Evolutionary conservation across 1,140 invertebrate species (phyloP), one percentile per base, ranked within the genome.

Genomic region (Colletes latitarsis): DNA sequence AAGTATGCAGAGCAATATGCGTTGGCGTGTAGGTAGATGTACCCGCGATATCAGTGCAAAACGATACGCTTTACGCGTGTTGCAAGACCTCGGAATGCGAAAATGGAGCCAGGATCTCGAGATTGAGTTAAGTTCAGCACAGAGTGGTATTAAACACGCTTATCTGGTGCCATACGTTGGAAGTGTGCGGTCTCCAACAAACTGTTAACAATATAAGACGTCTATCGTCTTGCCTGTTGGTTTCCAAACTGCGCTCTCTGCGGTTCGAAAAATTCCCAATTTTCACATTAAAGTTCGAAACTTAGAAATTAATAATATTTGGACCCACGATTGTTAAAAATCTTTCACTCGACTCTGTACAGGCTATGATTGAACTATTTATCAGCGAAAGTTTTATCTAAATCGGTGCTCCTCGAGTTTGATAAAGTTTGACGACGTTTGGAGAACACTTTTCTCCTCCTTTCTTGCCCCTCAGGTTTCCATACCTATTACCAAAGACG

Each of bases 121-220:
- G 68, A 80, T 82, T 68, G 70, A 80, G 70, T 82, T 73, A 80
- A 69, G 68, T 82, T 78, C 52, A 72, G 39, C 39, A 60, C 52
- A 53, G 60, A 55, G 4, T 4, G 39, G 55, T n/a, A 70, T 81
- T 71, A 67, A 72, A 21, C 43, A 39, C 63, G 71, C 63, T 53
- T 64, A 39, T 72, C 14, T n/a, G 49, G 63, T 0, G 46, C 41
- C 30, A 67, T 19, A 69, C 57, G 41, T 70, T 6, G 55, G 30
- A 12, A 64, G 49, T 62, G 19, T 62, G 67, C 39, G 57, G 75
- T 39, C 79, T 82, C 72, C 83, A 86, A 79, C 77, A 81, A 77
- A 68, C 55, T 63, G 39, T 53, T 84, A 82, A 86, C 81, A 52
- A 82, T 82, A 86, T 86, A 75, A 82, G 57, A 66, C 57, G 58